Percentiles rank a stretch among this genome's conserved stretches.
These are phyloP conservation scores for Hippocampus abdominalis DNA, from an alignment of 2,113 vertebrate species.

Conservation along the genomic window DNA sequence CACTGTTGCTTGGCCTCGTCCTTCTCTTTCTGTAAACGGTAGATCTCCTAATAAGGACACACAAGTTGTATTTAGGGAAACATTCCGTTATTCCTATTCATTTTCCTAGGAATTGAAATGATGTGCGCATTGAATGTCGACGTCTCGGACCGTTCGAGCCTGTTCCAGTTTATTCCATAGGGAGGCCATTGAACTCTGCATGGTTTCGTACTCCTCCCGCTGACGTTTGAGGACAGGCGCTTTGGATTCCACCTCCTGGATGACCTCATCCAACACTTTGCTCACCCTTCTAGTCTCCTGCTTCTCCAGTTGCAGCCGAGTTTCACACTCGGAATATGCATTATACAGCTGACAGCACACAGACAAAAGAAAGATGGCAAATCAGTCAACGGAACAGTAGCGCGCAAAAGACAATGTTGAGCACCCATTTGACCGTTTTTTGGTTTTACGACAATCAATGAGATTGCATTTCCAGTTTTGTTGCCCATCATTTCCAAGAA, in stretches of 20 bases:
- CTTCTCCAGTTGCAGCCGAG: conserved; percentile 86
- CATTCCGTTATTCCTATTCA: not conserved
- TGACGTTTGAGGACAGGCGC: conserved; percentile 89
- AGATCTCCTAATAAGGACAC: conserved; percentile 79
- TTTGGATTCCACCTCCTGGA: conserved; percentile 92
- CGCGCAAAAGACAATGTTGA: no score
- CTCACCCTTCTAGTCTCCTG: conserved; percentile 87
- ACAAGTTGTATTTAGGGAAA: not conserved
- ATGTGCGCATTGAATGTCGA: not conserved
- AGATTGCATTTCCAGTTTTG: not conserved
- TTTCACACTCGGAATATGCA: conserved; percentile 89
- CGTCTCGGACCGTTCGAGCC: conserved; percentile 79
- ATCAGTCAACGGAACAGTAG: not conserved
- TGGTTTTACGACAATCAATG: not conserved
- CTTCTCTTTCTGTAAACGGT: conserved; percentile 82
- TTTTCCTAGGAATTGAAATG: not conserved
- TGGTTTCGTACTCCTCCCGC: conserved; percentile 88
- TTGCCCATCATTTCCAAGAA: not conserved
- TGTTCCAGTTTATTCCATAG: conserved; percentile 90
- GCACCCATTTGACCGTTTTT: no score
- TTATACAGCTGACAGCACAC: conserved; percentile 82
- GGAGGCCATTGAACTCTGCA: conserved; percentile 86
- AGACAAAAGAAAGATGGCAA: not conserved
- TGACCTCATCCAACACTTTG: conserved; percentile 89
- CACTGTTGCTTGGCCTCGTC: conserved; percentile 84